Base-by-base conservation (phyloP, 2,113 vertebrate genomes). In the Gavia stellata region DNA sequence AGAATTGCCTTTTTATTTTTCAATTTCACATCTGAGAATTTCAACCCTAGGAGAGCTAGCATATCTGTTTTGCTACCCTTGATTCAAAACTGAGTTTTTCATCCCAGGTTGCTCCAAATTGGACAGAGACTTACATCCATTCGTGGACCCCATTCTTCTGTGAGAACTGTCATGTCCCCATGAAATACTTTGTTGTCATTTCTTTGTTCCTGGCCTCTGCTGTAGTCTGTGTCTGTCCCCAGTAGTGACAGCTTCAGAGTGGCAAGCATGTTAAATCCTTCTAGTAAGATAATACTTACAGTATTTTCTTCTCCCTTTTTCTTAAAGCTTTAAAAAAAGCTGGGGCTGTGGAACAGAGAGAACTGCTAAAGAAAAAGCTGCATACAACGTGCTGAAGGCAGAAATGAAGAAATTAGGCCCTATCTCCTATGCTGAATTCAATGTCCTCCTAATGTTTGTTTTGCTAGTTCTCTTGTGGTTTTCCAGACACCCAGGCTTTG, bases 391-490 rank as follows among this genome's bases (percentile, higher is more conserved):
- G 81, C 98, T 99, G 93, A 98, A 97, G 38, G 98, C 98, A 74
- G 98, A 99, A 94, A 97, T 99, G 93, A 97, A 96, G 61, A 98
- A 98, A 86, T 97, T 99, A 72, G 99, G 99, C 13, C 96, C 98
- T n/a, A 97, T 99, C 96, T 98, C 98, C 55, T 99, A 99, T 0
- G 99, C 99, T 5, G 99, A 99, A 96, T 83, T 97, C 84, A 99
- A 95, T 6, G 98, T 99, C 65, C 96, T 99, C 68, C n/a, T 98
- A 40, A 98, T 99, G 92, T 99, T 99, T 93, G 12, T 93, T 73
- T 93, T 99, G 82, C 97, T 99, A 71, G 97, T 99, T 44, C 19
- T 98, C 53, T 92, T 99, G 92, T 99, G 99, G 99, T 99, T 99
- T 97, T 98, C 98, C 58, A 98, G 99, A 62, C 98, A 99, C 75